Base-by-base conservation (phyloP, 2,797 vertebrate genomes). In the Crossoptilon crossoptilon region DNA sequence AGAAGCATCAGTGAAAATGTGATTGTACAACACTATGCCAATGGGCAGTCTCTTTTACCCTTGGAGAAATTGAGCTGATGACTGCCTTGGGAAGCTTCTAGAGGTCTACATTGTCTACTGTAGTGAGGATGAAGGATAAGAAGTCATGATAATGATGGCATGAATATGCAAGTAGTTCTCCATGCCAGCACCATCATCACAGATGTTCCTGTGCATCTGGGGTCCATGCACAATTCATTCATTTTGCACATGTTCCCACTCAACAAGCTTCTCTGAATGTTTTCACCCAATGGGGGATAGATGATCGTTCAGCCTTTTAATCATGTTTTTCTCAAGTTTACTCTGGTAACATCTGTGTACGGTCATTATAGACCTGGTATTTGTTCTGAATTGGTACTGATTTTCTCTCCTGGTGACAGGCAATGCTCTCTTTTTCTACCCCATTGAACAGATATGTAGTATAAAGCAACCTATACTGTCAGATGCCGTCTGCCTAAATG, bases 131-230 rank as follows among this genome's bases (percentile, higher is more conserved):
- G 31, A 84, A 67, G 43, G 46, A 33, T 12, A 86, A 71, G 49
- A 72, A 87, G 70, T 37, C 53, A 43, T 9, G 82, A 37, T 91
- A 91, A 92, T 48, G 53, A 24, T 33, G 49, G 10, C 76, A 88
- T 95, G 93, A 95, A 97, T 95, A 96, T 94, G 91, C 90, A 94
- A 92, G 86, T 66, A 83, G 92, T 29, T 90, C 75, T 69, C 78
- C 7, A 33, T 81, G 91, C 93, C 95, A 96, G 37, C 83, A 41
- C 35, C 89, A 64, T 72, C 72, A 76, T 68, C 90, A 60, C 96
- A 96, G 96, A 94, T 96, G 96, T 93, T 92, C 74, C 78, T 29
- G 26, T 72, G 78, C 96, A 97, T 95, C 93, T 97, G 96, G 92
- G 90, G 63, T 85, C 93, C 51, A 2, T 81, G 87, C 87, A 87